phyloP scores from a whole-genome alignment of 2,113 vertebrate genomes.

The Emydocephalus ijimae region DNA sequence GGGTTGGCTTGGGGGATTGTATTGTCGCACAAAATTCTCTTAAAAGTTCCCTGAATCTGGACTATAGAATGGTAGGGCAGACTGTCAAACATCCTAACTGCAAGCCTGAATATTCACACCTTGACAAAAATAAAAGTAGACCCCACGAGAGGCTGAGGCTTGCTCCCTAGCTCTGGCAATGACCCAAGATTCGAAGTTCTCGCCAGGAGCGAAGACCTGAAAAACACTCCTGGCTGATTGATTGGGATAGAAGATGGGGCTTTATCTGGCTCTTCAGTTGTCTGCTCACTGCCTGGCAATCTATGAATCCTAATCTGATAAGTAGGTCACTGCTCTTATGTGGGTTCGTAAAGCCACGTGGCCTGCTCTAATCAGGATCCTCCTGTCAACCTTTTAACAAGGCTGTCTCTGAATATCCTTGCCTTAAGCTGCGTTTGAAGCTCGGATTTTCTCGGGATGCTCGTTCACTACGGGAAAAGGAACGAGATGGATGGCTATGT shows the following conservation, averaged over 20 bases:
- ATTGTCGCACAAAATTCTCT: rapidly evolving
- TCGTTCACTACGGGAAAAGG: rapidly evolving
- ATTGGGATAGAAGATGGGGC: constrained; percentile 35
- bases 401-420: not conserved
- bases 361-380: rapidly evolving
- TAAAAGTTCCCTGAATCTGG: rapidly evolving
- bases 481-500: rapidly evolving
- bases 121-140: constrained; percentile 13
- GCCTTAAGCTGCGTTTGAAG: not conserved
- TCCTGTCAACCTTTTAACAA: rapidly evolving
- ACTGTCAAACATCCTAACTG: rapidly evolving
- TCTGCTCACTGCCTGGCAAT: not conserved
- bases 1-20: not conserved
- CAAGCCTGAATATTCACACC: not conserved
- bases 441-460: not conserved
- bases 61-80: rapidly evolving
- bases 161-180: constrained; percentile 27
- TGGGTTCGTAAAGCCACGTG: rapidly evolving
- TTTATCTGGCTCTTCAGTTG: not conserved
- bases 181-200: constrained; percentile 18
- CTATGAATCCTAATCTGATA: not conserved
- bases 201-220: not conserved
- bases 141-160: not conserved
- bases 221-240: constrained; percentile 45
- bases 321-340: not conserved